These are phyloP conservation scores for Mionectes macconnelli DNA, from an alignment of 2,113 vertebrate genomes.

Conservation along the genomic window DNA sequence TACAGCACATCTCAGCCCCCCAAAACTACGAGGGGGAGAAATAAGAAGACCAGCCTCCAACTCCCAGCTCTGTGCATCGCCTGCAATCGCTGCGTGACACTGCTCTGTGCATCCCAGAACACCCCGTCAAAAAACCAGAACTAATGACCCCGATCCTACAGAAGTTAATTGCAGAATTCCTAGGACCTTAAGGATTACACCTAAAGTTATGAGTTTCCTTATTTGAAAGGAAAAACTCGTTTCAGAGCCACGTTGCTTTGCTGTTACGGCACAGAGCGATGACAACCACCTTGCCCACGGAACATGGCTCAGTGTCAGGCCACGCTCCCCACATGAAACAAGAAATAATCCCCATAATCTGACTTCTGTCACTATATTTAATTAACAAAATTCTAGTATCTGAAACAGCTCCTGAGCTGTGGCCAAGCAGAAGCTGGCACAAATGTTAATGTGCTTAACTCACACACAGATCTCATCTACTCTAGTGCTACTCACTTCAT, in stretches of 20 bases:
- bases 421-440: background rate
- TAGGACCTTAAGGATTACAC: background rate
- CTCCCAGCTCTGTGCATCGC: background rate
- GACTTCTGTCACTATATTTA: background rate
- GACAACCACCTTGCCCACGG: background rate
- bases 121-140: background rate
- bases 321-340: background rate
- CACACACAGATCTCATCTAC: background rate
- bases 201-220: background rate
- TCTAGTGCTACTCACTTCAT: background rate
- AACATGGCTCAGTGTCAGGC: background rate
- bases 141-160: background rate
- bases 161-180: background rate
- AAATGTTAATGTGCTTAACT: background rate
- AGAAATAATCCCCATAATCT: background rate
- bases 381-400: background rate
- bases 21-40: background rate
- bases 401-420: background rate
- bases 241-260: background rate
- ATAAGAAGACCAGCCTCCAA: background rate
- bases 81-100: rapidly evolving
- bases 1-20: background rate
- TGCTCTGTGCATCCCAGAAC: background rate
- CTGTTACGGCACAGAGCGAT: rapidly evolving
- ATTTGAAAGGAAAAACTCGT: background rate